Conservation (phyloP, 2,888 invertebrate species). For the Meteorus colon region DNA sequence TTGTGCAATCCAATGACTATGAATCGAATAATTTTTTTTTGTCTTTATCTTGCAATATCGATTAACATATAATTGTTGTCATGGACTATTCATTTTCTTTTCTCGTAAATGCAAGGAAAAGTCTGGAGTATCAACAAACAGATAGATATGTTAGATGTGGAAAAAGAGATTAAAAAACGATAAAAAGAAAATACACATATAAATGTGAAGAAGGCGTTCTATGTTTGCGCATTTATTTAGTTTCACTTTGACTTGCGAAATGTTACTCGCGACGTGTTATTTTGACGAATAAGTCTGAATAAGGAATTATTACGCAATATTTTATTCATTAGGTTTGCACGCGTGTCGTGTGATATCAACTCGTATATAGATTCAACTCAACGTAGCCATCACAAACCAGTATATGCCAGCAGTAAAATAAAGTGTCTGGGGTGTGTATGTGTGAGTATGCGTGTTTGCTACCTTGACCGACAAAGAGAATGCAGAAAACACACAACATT, state of each 20-base stretch:
- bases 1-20: background rate
- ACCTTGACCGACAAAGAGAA: conserved; percentile 65
- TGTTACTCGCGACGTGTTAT: conserved; percentile 47
- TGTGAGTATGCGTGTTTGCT: conserved; percentile 33
- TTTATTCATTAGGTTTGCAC: conserved; percentile 59
- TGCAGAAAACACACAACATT: conserved; percentile 48
- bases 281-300: conserved; percentile 55
- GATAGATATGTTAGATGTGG: background rate
- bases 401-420: conserved; percentile 6
- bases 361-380: conserved; percentile 16
- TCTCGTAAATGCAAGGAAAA: background rate
- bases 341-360: conserved; percentile 37
- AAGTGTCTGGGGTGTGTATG: background rate
- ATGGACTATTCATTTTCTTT: background rate
- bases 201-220: conserved; percentile 18
- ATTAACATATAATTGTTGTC: too few relatives aligned
- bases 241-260: conserved; percentile 46
- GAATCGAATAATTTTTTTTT: background rate
- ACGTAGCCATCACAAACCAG: background rate
- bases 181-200: background rate
- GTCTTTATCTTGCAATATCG: too few relatives aligned
- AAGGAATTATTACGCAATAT: conserved; percentile 52
- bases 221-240: conserved; percentile 28
- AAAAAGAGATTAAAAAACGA: background rate
- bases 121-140: background rate